Conservation (phyloP, 1,140 invertebrate species). For the Aphidius gifuensis region DNA sequence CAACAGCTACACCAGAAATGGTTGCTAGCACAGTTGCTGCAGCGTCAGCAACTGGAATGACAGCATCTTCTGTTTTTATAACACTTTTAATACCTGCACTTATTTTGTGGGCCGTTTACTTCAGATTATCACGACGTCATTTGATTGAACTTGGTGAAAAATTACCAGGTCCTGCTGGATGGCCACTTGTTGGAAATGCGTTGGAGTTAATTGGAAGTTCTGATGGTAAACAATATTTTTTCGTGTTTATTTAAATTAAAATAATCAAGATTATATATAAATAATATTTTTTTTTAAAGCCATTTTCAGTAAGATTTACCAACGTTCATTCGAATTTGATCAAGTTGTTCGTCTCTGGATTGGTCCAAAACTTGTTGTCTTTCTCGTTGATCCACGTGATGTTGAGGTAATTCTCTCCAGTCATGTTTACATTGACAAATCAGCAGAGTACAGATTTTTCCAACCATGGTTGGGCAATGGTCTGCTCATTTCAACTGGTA, state of each 20-base stretch:
- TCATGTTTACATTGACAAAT: constrained; percentile 73
- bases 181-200: constrained; percentile 70
- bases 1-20: constrained; percentile 47
- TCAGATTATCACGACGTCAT: constrained; percentile 65
- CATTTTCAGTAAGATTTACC: constrained; percentile 64
- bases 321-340: constrained; percentile 59
- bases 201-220: constrained; percentile 68
- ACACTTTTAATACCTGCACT: constrained; percentile 67
- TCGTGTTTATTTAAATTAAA: background rate
- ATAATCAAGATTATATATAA: constrained; percentile 2
- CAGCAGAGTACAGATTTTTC: constrained; percentile 69
- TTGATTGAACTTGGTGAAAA: constrained; percentile 69
- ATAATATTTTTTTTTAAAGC: constrained; percentile 49
- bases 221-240: constrained; percentile 51
- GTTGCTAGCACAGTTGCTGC: constrained; percentile 44
- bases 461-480: constrained; percentile 74
- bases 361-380: constrained; percentile 69
- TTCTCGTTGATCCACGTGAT: constrained; percentile 70
- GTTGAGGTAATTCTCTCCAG: constrained; percentile 73
- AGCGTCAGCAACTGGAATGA: constrained; percentile 46
- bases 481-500: constrained; percentile 72
- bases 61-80: constrained; percentile 63
- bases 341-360: constrained; percentile 69
- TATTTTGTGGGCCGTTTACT: constrained; percentile 69
- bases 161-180: constrained; percentile 66